Evolutionary conservation across 2,888 invertebrate species (phyloP).

Genomic region (Gastrophysa polygoni): DNA sequence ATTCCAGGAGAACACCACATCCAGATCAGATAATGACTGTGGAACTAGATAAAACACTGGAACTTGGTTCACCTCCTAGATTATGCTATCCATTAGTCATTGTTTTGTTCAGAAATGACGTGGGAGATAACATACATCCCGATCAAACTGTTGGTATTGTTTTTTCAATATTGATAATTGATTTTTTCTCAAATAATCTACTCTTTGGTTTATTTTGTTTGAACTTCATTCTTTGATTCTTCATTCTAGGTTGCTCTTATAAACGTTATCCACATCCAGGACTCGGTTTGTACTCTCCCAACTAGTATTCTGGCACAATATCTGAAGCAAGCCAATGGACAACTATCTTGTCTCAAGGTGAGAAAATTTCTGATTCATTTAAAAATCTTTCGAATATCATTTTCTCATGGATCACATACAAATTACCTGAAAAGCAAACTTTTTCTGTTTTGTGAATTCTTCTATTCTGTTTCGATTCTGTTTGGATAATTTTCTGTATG

Average conservation of each 20-base stretch:
- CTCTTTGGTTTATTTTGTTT: neutral
- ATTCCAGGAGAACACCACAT: slow-evolving; percentile 68
- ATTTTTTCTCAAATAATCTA: neutral
- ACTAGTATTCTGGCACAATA: slow-evolving; percentile 86
- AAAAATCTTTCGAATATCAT: neutral
- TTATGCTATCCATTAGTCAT: slow-evolving; percentile 80
- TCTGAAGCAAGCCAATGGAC: slow-evolving; percentile 83
- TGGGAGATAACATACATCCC: slow-evolving; percentile 68
- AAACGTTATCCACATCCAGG: slow-evolving; percentile 82
- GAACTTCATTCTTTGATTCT: slow-evolving; percentile 34
- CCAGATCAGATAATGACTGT: slow-evolving; percentile 69
- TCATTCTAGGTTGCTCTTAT: slow-evolving; percentile 81
- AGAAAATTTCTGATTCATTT: too few species aligned
- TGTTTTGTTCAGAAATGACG: slow-evolving; percentile 71
- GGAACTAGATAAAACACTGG: slow-evolving; percentile 66
- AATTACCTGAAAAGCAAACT: too few species aligned
- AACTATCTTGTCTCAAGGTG: slow-evolving; percentile 83
- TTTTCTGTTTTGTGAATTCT: too few species aligned
- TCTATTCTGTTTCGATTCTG: too few species aligned
- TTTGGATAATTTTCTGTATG: too few species aligned
- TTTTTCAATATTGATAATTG: slow-evolving; percentile 28
- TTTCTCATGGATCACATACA: neutral
- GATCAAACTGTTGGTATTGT: slow-evolving; percentile 75
- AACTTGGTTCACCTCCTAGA: slow-evolving; percentile 75
- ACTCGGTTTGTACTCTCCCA: slow-evolving; percentile 78